A percentile compares a stretch with the other conserved stretches of the same genome.
phyloP scores from a whole-genome alignment of 1,140 invertebrate genomes.

The Antheraea pernyi region DNA sequence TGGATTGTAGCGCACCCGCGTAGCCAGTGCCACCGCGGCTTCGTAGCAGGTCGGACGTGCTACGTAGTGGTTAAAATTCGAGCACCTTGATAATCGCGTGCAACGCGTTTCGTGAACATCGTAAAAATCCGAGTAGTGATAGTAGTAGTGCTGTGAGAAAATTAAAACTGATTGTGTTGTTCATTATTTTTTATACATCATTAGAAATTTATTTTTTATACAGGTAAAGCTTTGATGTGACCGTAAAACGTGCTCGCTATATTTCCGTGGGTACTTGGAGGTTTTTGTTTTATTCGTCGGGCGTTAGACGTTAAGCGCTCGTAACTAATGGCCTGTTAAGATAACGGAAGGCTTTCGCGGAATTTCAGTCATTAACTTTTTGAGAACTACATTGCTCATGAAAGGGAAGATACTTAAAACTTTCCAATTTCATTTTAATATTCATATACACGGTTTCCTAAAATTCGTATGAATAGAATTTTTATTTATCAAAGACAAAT shows the following conservation, averaged over 20 bases:
- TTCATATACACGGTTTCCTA: too few species aligned
- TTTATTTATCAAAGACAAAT: too few species aligned
- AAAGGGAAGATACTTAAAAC: neutral
- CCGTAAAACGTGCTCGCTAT: conserved; percentile 41
- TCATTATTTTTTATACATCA: conserved; percentile 27
- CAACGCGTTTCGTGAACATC: conserved; percentile 1
- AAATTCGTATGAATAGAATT: too few species aligned
- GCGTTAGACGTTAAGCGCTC: conserved; percentile 51
- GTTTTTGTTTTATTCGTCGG: conserved; percentile 53
- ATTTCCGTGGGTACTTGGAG: conserved; percentile 37
- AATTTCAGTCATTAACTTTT: conserved; percentile 22
- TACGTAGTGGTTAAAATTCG: conserved; percentile 29
- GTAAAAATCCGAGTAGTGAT: conserved; percentile 27
- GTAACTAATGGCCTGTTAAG: conserved; percentile 66
- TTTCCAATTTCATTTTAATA: neutral
- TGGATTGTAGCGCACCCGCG: conserved; percentile 52
- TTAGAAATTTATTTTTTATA: neutral
- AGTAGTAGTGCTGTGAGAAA: conserved; percentile 38
- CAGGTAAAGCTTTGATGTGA: conserved; percentile 43
- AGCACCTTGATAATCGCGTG: conserved; percentile 10
- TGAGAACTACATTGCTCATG: neutral
- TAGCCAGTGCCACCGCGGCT: conserved; percentile 64
- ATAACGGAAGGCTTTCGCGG: conserved; percentile 45
- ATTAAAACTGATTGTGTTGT: conserved; percentile 10
- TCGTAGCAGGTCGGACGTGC: conserved; percentile 54